phyloP scores from a whole-genome alignment of 2,888 invertebrate genomes.

The Dryobota labecula region DNA sequence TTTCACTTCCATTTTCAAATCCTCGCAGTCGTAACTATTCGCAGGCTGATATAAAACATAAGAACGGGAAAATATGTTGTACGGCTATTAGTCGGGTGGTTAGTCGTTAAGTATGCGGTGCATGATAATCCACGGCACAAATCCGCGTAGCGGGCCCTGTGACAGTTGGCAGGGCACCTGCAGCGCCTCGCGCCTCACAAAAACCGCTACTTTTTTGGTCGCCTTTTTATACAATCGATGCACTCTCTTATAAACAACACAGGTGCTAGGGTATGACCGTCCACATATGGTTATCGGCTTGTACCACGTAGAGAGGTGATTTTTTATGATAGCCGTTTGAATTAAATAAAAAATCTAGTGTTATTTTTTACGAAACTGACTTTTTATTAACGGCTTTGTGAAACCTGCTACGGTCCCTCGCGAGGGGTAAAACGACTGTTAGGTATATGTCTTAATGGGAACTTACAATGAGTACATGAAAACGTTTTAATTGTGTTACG shows the following conservation, averaged over 20 bases:
- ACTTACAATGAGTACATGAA: constrained; percentile 22
- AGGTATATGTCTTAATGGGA: constrained; percentile 33
- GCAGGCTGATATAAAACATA: constrained; percentile 59
- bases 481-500: neutral
- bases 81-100: constrained; percentile 76
- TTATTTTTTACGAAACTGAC: constrained; percentile 62
- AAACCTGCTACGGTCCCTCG: constrained; percentile 58
- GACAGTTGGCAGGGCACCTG: constrained; percentile 90
- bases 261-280: constrained; percentile 88
- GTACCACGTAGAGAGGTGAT: constrained; percentile 78
- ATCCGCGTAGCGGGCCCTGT: constrained; percentile 83
- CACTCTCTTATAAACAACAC: constrained; percentile 90
- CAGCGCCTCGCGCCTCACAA: constrained; percentile 87
- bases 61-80: constrained; percentile 63
- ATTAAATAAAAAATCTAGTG: constrained; percentile 72
- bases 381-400: constrained; percentile 66
- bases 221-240: constrained; percentile 87
- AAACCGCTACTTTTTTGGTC: constrained; percentile 88
- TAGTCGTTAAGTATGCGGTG: constrained; percentile 79
- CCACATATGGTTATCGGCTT: constrained; percentile 89
- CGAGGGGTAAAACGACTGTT: constrained; percentile 41
- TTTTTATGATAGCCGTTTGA: constrained; percentile 80
- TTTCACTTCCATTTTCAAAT: constrained; percentile 12
- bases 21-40: constrained; percentile 54
- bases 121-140: constrained; percentile 82